phyloP scores from a whole-genome alignment of 1,140 invertebrate species.

The Neuroterus valhalla region DNA sequence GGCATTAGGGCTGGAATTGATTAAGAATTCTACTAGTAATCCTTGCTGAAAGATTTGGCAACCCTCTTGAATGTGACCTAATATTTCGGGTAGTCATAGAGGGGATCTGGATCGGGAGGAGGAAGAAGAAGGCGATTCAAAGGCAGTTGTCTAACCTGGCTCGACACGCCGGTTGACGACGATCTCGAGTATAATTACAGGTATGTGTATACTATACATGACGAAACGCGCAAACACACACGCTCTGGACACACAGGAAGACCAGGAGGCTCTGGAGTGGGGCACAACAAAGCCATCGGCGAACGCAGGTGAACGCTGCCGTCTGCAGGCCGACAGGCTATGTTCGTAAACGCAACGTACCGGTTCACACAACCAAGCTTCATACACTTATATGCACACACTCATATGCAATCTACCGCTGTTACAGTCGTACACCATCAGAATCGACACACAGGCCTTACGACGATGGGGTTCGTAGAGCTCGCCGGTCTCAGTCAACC shows the following conservation, averaged over 20 bases:
- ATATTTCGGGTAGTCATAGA: background rate
- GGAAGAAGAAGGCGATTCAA: background rate
- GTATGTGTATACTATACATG: constrained; percentile 4
- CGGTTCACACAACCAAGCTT: constrained; percentile 32
- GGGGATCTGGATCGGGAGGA: background rate
- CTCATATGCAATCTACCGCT: background rate
- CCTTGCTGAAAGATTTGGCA: background rate
- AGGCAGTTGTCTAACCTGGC: constrained; percentile 6
- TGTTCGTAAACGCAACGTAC: constrained; percentile 41
- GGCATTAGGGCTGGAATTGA: constrained; percentile 14
- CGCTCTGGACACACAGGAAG: constrained; percentile 32
- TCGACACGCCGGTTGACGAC: constrained; percentile 1
- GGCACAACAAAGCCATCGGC: constrained; percentile 45
- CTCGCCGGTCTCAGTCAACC: constrained; percentile 64
- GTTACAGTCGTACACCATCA: constrained; percentile 27
- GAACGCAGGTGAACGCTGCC: constrained; percentile 54
- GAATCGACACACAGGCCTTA: constrained; percentile 34
- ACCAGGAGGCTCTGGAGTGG: constrained; percentile 33
- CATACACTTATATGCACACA: constrained; percentile 22
- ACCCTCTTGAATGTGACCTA: constrained; percentile 8
- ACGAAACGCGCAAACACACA: constrained; percentile 26
- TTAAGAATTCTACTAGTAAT: constrained; percentile 26
- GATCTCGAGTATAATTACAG: constrained; percentile 2
- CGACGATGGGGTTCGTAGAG: constrained; percentile 43
- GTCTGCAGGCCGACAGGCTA: constrained; percentile 56